A percentile compares a stretch with the other conserved stretches of the same genome.
phyloP scores from a whole-genome alignment of 1,140 invertebrate species.

The Bombus superbus region DNA sequence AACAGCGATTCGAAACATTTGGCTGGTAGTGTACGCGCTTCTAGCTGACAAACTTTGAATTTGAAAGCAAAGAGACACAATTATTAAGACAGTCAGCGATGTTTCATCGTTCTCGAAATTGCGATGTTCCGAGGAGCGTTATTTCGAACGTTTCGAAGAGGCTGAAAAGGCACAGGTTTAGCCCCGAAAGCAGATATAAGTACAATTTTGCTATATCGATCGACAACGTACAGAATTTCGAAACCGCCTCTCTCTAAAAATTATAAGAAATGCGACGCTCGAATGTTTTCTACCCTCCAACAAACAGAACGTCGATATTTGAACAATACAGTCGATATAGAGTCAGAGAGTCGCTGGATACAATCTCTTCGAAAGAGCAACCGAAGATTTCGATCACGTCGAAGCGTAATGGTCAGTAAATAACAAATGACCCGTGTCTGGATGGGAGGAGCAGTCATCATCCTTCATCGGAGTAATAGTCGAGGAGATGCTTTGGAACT shows the following conservation, averaged over 20 bases:
- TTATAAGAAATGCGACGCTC: background rate
- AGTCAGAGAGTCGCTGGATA: background rate
- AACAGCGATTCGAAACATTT: no score
- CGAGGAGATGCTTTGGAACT: conserved; percentile 47
- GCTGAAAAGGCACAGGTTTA: no score
- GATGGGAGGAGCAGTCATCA: conserved; percentile 38
- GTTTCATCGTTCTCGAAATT: no score
- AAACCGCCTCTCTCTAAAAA: background rate
- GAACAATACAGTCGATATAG: background rate
- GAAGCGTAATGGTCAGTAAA: conserved; percentile 73
- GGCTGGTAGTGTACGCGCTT: no score
- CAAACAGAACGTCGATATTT: background rate
- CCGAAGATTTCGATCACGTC: conserved; percentile 69
- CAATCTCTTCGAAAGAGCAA: conserved; percentile 13
- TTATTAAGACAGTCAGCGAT: no score
- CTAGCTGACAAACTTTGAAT: no score
- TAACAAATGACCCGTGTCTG: conserved; percentile 70
- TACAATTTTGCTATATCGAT: no score
- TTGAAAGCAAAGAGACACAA: no score
- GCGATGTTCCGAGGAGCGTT: no score
- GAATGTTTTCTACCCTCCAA: background rate
- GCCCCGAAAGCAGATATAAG: no score
- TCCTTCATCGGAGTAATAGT: conserved; percentile 67
- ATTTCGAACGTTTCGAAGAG: no score
- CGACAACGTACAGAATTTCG: background rate